These are phyloP conservation scores for Fregetta grallaria DNA, from an alignment of 2,113 vertebrate genomes.

Conservation along the genomic window DNA sequence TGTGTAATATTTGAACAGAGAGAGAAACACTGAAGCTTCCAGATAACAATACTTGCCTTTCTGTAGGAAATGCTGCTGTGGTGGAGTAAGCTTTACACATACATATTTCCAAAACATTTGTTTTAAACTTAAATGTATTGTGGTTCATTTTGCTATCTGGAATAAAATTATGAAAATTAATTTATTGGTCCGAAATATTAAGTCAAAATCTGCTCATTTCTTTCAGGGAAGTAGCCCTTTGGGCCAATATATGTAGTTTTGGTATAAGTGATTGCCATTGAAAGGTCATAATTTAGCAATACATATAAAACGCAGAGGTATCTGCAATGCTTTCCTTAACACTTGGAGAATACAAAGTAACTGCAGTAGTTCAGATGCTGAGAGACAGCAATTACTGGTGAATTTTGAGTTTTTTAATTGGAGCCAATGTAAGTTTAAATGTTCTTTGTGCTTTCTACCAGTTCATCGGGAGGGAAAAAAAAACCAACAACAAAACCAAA, in stretches of 20 bases:
- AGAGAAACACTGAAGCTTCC: neutral
- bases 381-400: neutral
- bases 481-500: neutral
- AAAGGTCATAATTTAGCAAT: neutral
- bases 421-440: fast-evolving
- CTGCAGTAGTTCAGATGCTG: neutral
- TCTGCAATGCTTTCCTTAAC: neutral
- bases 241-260: neutral
- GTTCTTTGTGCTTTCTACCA: neutral
- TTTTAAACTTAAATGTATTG: neutral
- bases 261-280: neutral
- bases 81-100: neutral
- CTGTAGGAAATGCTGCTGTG: neutral
- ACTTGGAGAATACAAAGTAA: neutral
- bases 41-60: neutral
- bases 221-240: neutral
- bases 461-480: neutral
- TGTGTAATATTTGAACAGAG: constrained; percentile 8
- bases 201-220: neutral
- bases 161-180: neutral
- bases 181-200: neutral
- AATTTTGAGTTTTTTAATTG: neutral
- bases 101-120: neutral
- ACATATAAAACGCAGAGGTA: neutral
- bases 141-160: neutral